Evolutionary conservation across 1,140 invertebrate species (phyloP), one percentile per base, ranked within the genome.

Genomic region (Brachionus paranguensis): DNA sequence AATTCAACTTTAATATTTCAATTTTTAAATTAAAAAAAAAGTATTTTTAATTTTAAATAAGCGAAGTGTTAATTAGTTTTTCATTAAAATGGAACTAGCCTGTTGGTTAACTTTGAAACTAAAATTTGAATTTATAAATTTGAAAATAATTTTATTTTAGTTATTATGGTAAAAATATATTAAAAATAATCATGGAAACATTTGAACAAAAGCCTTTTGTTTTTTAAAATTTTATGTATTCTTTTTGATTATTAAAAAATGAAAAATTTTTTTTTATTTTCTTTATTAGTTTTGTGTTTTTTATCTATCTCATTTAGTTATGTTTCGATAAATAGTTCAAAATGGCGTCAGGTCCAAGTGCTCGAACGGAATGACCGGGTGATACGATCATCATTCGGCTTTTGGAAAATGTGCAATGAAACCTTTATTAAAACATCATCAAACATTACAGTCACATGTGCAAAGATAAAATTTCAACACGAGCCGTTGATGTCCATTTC

Each of bases 371-470:
- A 24, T 47, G 47, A 29, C 14, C 7, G 11, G 12, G 20, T 20
- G 11, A 27, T 76, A 29, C 20, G 20, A 17, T 76, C 72, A 17
- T 27, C 72, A 76, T 50, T 76, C 10, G 72, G 72, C 20, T 76
- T 76, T 50, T 76, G 72, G 72, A 76, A 76, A 76, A 76, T 50
- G 12, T 76, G 72, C 12, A 50, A 76, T 29, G 41, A 50, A 50
- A 76, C 72, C 10, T 20, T 41, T 7, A 43, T 8, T n/a, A 72
- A 50, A 24, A 12, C 3, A 50, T 45, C 20, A 50, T 24, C n/a
- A 24, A 24, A 47, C 14, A 50, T n/a, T 7, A 50, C 14, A 47
- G 41, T 37, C 10, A 24, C 2, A 12, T 76, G 41, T 29, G 72
- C 3, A 24, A 37, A 50, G n/a, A 20, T 76, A 4, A 10, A 20